Conservation (phyloP, 1,140 invertebrate species). For the Aricia agestis region DNA sequence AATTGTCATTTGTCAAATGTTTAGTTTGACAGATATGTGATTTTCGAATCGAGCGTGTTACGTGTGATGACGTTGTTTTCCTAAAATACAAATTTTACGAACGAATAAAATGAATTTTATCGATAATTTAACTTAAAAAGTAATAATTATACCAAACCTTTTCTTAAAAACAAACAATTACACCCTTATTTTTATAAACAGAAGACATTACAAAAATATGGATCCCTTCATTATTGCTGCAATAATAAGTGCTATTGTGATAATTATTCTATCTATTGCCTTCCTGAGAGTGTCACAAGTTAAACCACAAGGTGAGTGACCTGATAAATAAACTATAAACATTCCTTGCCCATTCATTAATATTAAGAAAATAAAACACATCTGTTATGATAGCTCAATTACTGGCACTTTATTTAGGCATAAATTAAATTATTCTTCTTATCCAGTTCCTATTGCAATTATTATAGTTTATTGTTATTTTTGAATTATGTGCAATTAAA, state of each 20-base stretch:
- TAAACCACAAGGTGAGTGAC: conserved; percentile 48
- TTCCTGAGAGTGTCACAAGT: conserved; percentile 49
- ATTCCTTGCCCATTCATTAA: neutral
- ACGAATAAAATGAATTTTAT: conserved; percentile 9
- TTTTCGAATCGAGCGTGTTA: neutral
- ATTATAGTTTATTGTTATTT: too few relatives aligned
- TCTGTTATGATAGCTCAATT: too few relatives aligned
- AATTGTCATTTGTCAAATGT: too few relatives aligned
- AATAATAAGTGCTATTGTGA: conserved; percentile 58
- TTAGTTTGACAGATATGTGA: neutral
- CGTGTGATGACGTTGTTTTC: neutral
- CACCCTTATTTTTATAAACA: neutral
- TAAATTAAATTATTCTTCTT: too few relatives aligned
- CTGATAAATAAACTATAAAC: neutral
- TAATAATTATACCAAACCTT: neutral
- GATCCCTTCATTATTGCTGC: conserved; percentile 64
- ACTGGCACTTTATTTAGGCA: too few relatives aligned
- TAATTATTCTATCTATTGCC: conserved; percentile 47
- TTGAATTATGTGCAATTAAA: too few relatives aligned
- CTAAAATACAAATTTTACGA: neutral
- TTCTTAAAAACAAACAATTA: neutral
- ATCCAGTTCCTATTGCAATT: too few relatives aligned
- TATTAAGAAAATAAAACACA: too few relatives aligned
- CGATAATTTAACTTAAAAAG: conserved; percentile 5
- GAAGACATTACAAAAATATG: conserved; percentile 33